Base-by-base conservation (phyloP, 1,140 invertebrate genomes). In the Meteorus sp. region DNA sequence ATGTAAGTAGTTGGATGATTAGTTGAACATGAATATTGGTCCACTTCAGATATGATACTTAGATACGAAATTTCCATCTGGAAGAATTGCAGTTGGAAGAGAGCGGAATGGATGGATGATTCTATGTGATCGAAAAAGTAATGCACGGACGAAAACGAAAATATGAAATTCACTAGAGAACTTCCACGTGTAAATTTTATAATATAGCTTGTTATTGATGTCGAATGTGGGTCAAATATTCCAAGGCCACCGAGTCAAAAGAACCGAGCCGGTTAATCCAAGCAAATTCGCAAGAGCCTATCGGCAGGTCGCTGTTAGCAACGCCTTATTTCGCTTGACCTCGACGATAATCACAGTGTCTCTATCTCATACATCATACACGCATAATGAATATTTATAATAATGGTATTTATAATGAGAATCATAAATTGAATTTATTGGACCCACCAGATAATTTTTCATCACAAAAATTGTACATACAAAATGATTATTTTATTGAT, bases 281-380 rank as follows among this genome's bases (percentile, higher is more conserved):
- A 47, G 19, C 43, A 37, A 54, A 52, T 52, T 33, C 20, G 33
- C 23, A 25, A 54, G 11, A 48, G 29, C 31, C 22, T 57, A 57
- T 50, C 33, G 43, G 25, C 27, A 22, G 25, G 43, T 56, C 43
- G 27, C 53, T 11, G 17, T 44, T 33, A 31, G 23, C 15, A 56
- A 45, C 53, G 17, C 39, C 53, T 56, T 56, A 47, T 43, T 56
- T 31, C 17, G 17, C 20, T 17, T 31, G 53, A 39, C 55, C 55
- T 48, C 55, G 45, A 47, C 44, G 20, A 39, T 48, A 48, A 57
- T 57, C 41, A 47, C 55, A 33, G 15, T 15, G 19, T 57, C 50
- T 57, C 15, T 22, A 1, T 22, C 15, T 44, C 19, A 19, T 22
- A 15, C 11, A 19, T 44, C 15, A 33, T 17, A 31, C 2, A 44